Percentiles rank a stretch among this genome's conserved stretches.
These are phyloP conservation scores for Cheilosia scutellata DNA, from an alignment of 2,888 invertebrate species.

Conservation along the genomic window DNA sequence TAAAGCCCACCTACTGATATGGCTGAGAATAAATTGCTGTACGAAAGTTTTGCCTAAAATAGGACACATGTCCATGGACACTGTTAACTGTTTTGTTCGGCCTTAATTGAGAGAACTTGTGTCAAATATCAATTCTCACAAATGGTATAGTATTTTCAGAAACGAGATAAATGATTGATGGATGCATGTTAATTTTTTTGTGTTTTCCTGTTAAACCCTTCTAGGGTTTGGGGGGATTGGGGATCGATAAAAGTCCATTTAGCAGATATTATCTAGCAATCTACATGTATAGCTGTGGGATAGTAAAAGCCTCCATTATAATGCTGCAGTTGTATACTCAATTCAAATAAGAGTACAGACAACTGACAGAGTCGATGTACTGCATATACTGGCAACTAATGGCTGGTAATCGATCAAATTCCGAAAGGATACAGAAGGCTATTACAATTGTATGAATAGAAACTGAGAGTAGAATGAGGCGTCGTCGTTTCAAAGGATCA, in stretches of 20 bases:
- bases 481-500: too few relatives aligned
- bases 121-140: slow-evolving; percentile 40
- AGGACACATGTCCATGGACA: slow-evolving; percentile 9
- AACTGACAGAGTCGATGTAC: not conserved
- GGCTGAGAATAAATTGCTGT: slow-evolving; percentile 24
- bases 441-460: slow-evolving; percentile 21
- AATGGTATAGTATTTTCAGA: too few relatives aligned
- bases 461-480: not conserved
- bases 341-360: too few relatives aligned
- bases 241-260: not conserved
- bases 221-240: not conserved
- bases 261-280: too few relatives aligned
- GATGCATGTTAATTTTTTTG: not conserved
- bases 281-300: too few relatives aligned
- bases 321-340: too few relatives aligned
- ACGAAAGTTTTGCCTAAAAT: slow-evolving; percentile 12
- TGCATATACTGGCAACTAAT: slow-evolving; percentile 36
- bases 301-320: too few relatives aligned
- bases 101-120: slow-evolving; percentile 64
- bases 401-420: slow-evolving; percentile 61
- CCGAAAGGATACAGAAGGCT: slow-evolving; percentile 52
- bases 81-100: not conserved
- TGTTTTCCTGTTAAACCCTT: slow-evolving; percentile 8
- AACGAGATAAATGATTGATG: slow-evolving; percentile 54
- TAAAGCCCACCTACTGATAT: not conserved